These are phyloP conservation scores for Drosophila neotestacea DNA, from an alignment of 2,888 invertebrate genomes.

Conservation along the genomic window DNA sequence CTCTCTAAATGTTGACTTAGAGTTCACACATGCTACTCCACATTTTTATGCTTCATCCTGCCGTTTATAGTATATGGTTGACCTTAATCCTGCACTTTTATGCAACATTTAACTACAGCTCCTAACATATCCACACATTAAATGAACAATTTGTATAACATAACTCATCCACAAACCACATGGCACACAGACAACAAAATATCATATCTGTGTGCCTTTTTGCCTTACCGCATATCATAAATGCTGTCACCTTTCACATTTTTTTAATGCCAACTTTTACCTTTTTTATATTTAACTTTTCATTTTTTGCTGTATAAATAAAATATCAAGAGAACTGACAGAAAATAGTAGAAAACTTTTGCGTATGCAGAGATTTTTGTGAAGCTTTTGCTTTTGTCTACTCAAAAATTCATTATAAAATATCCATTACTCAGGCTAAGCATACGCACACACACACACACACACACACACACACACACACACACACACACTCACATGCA, in stretches of 20 bases:
- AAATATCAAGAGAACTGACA: conserved; percentile 25
- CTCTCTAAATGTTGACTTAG: too few species aligned
- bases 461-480: conserved; percentile 17
- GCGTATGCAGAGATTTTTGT: conserved; percentile 41
- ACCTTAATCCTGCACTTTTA: conserved; percentile 4
- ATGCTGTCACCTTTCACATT: conserved; percentile 28
- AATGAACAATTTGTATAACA: conserved; percentile 3
- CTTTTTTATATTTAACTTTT: neutral
- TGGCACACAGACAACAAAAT: conserved; percentile 23
- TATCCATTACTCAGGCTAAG: conserved; percentile 75
- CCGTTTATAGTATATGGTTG: neutral
- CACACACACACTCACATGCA: neutral
- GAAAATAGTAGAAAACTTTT: conserved; percentile 39
- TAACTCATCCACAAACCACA: conserved; percentile 15
- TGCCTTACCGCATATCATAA: conserved; percentile 37
- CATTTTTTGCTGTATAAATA: conserved; percentile 30
- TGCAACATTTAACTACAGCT: conserved; percentile 7
- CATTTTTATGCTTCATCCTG: neutral
- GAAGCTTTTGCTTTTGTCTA: conserved; percentile 39
- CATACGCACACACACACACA: conserved; percentile 18
- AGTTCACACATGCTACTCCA: neutral
- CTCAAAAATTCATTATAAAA: conserved; percentile 74
- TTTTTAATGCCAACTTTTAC: conserved; percentile 4
- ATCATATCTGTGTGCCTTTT: conserved; percentile 19
- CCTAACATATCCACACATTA: neutral